Evolutionary conservation across 2,888 invertebrate species (phyloP).

Genomic region (Drosophila yooni): DNA sequence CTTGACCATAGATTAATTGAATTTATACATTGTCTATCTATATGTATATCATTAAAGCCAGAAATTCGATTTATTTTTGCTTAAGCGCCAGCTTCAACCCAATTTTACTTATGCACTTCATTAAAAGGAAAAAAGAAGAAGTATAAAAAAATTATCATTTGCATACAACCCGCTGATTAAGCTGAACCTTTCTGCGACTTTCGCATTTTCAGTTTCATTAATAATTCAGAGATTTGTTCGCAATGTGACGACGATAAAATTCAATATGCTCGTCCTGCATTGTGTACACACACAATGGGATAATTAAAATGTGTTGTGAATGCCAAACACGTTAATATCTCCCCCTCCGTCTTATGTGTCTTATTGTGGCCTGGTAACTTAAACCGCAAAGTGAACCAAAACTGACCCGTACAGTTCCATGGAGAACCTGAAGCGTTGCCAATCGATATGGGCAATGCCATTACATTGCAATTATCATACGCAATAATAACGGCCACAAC

Average conservation of each 20-base stretch:
- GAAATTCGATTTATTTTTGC: neutral
- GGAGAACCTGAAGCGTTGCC: conserved; percentile 11
- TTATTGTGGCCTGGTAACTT: neutral
- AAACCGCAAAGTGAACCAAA: neutral
- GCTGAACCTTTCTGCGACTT: conserved; percentile 12
- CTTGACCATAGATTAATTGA: neutral
- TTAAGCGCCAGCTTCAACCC: neutral
- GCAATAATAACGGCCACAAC: conserved; percentile 74
- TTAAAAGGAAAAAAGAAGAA: neutral
- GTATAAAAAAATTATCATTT: conserved; percentile 6
- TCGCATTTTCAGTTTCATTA: conserved; percentile 24
- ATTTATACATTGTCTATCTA: neutral
- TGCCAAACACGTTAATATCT: neutral
- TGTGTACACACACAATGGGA: conserved; percentile 54
- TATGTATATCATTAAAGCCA: neutral
- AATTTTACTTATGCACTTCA: neutral
- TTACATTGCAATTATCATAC: conserved; percentile 75
- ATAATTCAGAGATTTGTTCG: conserved; percentile 59
- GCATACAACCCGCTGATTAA: conserved; percentile 15
- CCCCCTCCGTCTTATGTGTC: neutral
- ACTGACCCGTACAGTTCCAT: neutral
- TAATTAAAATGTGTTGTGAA: conserved; percentile 65
- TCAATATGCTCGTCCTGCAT: conserved; percentile 47
- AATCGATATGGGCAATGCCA: conserved; percentile 57
- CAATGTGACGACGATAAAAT: conserved; percentile 38